Conservation (phyloP, 2,113 vertebrate genomes). For the Dasyprocta punctata region DNA sequence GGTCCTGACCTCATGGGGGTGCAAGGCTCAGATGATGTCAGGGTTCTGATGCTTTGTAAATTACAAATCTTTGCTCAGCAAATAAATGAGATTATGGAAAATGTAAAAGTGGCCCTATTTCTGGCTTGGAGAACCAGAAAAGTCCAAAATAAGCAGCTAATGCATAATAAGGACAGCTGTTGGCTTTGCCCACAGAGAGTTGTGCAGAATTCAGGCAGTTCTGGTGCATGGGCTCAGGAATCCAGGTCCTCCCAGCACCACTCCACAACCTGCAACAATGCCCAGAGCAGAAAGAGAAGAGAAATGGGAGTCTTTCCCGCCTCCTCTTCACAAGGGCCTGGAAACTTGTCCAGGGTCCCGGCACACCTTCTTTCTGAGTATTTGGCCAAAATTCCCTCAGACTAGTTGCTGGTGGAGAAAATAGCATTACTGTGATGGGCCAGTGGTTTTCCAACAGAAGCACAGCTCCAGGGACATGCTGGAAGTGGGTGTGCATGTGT, state of each 20-base stretch:
- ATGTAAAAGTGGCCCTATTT: neutral
- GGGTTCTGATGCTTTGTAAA: neutral
- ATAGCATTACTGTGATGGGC: fast-evolving
- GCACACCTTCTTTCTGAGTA: fast-evolving
- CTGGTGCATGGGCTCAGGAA: neutral
- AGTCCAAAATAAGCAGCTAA: neutral
- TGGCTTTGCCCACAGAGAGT: neutral
- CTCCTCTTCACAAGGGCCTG: neutral
- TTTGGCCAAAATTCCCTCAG: neutral
- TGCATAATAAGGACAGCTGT: neutral
- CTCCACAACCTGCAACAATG: neutral
- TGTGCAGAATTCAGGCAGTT: neutral
- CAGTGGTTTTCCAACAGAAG: neutral
- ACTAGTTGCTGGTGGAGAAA: neutral
- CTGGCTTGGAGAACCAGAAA: neutral
- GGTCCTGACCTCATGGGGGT: neutral
- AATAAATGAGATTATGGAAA: neutral
- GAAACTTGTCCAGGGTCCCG: neutral
- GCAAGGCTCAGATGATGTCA: no score
- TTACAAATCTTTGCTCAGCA: neutral
- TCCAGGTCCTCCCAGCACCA: no score
- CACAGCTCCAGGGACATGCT: neutral
- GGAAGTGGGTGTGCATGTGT: neutral
- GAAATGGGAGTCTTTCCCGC: fast-evolving
- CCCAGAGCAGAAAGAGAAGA: neutral